These are phyloP conservation scores for Plecotus auritus DNA, from an alignment of 2,113 vertebrate species.

Conservation along the genomic window DNA sequence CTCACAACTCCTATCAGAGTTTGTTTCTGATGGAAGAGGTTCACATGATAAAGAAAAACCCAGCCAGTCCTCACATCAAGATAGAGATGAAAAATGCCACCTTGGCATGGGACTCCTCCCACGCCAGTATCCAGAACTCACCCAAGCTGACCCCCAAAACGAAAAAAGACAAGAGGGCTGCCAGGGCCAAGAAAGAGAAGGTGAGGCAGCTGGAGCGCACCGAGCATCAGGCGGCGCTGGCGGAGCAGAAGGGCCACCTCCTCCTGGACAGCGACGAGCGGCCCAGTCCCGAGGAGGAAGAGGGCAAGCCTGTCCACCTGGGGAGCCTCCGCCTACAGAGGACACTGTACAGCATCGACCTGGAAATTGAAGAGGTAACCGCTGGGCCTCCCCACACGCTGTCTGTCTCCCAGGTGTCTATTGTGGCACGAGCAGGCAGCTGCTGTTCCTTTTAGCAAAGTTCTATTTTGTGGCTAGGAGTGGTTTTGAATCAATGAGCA, in stretches of 20 bases:
- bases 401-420: rapidly evolving
- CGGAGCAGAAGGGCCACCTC: constrained; percentile 88
- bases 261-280: constrained; percentile 85
- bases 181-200: constrained; percentile 82
- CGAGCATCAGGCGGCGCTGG: constrained; percentile 83
- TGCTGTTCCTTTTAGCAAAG: not conserved
- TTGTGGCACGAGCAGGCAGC: not conserved
- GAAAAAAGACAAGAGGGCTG: constrained; percentile 83
- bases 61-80: constrained; percentile 86
- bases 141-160: constrained; percentile 90
- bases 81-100: constrained; percentile 92
- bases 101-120: constrained; percentile 92
- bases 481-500: not conserved
- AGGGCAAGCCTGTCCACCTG: constrained; percentile 79
- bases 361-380: constrained; percentile 80
- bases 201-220: constrained; percentile 77
- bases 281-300: constrained; percentile 86
- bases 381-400: rapidly evolving
- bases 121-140: constrained; percentile 90
- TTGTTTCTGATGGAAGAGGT: constrained; percentile 96
- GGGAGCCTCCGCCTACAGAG: constrained; percentile 86
- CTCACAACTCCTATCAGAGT: constrained; percentile 90
- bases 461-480: not conserved
- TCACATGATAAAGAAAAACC: constrained; percentile 87
- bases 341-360: constrained; percentile 88